A percentile compares a stretch with the other conserved stretches of the same genome.
These are phyloP conservation scores for Rhodinocichla rosea DNA, from an alignment of 2,113 vertebrate genomes.

Conservation along the genomic window DNA sequence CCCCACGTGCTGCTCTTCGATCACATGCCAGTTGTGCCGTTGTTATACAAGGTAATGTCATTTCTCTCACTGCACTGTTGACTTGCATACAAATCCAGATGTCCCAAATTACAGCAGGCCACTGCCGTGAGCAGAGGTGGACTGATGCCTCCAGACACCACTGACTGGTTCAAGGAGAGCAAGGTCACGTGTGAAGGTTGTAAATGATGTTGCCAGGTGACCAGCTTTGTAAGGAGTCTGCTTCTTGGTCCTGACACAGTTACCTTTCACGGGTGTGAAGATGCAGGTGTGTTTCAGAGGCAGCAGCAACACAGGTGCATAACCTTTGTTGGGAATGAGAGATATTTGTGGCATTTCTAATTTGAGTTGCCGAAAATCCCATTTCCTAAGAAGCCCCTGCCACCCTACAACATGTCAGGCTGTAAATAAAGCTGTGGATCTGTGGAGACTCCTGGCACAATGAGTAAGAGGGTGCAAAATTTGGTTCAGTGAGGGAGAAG, in stretches of 20 bases:
- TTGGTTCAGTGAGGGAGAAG: neutral
- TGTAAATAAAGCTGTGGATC: neutral
- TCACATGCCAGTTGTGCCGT: constrained; percentile 81
- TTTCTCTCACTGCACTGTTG: rapidly evolving
- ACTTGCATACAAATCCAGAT: neutral
- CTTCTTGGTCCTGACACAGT: neutral
- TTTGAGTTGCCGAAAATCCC: neutral
- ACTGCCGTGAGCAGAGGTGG: neutral
- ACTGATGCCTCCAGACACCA: neutral
- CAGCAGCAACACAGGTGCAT: neutral
- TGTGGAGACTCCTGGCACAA: rapidly evolving
- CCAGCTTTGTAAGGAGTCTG: neutral
- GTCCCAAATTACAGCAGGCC: rapidly evolving
- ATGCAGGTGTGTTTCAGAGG: neutral
- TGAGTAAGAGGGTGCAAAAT: neutral
- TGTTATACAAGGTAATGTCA: constrained; percentile 86
- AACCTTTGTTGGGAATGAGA: neutral
- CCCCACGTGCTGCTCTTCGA: constrained; percentile 93
- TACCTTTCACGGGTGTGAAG: neutral
- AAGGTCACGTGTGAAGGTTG: neutral
- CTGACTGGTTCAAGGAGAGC: neutral
- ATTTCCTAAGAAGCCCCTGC: neutral
- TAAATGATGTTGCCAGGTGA: neutral
- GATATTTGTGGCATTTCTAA: neutral
- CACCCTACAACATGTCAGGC: neutral